Conservation (phyloP, 2,888 invertebrate species). For the Blera fallax region DNA sequence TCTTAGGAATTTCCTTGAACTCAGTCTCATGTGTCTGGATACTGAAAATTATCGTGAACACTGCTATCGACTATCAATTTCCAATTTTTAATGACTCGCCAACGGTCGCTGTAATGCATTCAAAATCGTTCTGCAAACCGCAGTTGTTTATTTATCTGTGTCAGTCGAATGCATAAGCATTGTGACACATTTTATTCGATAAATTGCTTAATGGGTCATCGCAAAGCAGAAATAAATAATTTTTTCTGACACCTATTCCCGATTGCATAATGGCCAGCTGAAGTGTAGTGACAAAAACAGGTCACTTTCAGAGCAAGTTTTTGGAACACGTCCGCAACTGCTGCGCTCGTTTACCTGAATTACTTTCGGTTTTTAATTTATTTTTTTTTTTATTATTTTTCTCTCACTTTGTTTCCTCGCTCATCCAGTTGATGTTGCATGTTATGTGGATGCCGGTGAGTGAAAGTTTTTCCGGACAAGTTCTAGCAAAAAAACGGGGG, state of each 20-base stretch:
- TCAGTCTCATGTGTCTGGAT: neutral
- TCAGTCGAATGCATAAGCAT: too few relatives aligned
- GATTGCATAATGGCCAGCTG: constrained; percentile 11
- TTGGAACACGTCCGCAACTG: constrained; percentile 13
- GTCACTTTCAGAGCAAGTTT: constrained; percentile 31
- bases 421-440: neutral
- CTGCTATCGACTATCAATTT: neutral
- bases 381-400: neutral
- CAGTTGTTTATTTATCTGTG: neutral
- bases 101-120: neutral
- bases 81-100: neutral
- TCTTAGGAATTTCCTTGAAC: neutral
- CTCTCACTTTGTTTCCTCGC: neutral
- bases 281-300: neutral
- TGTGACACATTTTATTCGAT: neutral
- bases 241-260: neutral
- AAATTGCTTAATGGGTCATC: neutral
- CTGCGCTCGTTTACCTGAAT: constrained; percentile 13
- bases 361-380: constrained; percentile 4
- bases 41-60: neutral
- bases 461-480: constrained; percentile 38
- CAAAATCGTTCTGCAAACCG: neutral
- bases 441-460: neutral
- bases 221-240: neutral
- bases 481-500: neutral